These are phyloP conservation scores for Blastobasis lacticolella DNA, from an alignment of 2,888 invertebrate genomes.

Conservation along the genomic window DNA sequence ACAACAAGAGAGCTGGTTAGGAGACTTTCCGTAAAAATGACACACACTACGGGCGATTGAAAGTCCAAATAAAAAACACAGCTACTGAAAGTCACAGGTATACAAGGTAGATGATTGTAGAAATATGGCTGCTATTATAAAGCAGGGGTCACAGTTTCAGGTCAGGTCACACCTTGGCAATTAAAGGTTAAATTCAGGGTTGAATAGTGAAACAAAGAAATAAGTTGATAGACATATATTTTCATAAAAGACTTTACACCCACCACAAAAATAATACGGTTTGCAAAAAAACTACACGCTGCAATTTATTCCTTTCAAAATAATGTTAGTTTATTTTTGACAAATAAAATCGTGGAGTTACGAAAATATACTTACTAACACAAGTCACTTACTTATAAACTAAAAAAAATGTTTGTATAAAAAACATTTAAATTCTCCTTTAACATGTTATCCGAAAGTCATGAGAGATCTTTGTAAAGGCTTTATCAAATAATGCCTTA, in stretches of 20 bases:
- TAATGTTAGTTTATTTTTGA: slow-evolving; percentile 51
- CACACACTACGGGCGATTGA: too few species aligned
- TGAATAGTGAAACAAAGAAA: too few species aligned
- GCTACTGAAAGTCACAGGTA: too few species aligned
- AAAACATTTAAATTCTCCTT: slow-evolving; percentile 29
- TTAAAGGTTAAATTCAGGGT: too few species aligned
- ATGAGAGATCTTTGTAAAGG: slow-evolving; percentile 60
- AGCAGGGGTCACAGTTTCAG: too few species aligned
- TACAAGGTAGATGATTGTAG: too few species aligned
- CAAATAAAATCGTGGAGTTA: slow-evolving; percentile 32
- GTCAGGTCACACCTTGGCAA: too few species aligned
- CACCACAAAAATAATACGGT: slow-evolving; percentile 46
- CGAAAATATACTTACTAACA: slow-evolving; percentile 28
- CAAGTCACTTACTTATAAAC: slow-evolving; percentile 32
- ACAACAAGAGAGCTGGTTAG: too few species aligned
- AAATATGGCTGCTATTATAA: too few species aligned
- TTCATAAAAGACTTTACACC: slow-evolving; percentile 43
- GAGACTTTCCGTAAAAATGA: too few species aligned
- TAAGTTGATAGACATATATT: slow-evolving; percentile 41
- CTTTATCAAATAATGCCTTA: slow-evolving; percentile 36
- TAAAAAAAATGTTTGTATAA: slow-evolving; percentile 36
- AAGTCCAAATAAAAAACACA: too few species aligned
- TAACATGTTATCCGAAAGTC: slow-evolving; percentile 45
- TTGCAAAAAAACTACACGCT: slow-evolving; percentile 32
- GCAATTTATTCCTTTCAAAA: slow-evolving; percentile 47